Percentiles rank a stretch among this genome's conserved stretches.
Conservation (phyloP, 2,113 vertebrate species). For the Saguinus midas region DNA sequence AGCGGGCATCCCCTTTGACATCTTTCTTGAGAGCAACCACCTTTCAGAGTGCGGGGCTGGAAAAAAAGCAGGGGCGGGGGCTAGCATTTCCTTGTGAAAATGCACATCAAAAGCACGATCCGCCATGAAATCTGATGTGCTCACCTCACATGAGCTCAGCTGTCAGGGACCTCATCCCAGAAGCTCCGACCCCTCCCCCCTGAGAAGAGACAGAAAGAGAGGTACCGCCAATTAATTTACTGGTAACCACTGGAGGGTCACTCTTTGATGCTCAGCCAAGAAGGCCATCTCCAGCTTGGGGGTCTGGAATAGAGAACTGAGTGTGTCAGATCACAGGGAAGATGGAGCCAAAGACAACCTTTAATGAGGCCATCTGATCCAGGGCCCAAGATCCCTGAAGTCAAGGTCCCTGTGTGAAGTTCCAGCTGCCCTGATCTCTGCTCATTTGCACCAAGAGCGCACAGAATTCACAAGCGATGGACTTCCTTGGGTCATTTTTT, state of each 20-base stretch:
- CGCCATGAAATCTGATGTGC: not conserved
- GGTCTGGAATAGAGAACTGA: not conserved
- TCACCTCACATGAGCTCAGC: not conserved
- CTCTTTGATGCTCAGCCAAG: no score
- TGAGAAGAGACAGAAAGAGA: not conserved
- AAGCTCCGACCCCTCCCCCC: not conserved
- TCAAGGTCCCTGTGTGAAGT: not conserved
- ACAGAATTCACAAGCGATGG: not conserved
- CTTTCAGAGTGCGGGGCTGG: not conserved
- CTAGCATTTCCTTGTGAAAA: not conserved
- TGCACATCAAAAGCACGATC: accelerated
- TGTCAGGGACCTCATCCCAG: not conserved
- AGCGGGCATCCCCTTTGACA: accelerated
- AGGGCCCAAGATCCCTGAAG: not conserved
- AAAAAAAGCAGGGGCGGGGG: not conserved
- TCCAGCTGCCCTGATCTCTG: not conserved
- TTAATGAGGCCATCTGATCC: not conserved
- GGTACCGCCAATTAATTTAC: not conserved
- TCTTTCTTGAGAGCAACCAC: not conserved
- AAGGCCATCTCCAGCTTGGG: not conserved
- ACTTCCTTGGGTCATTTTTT: not conserved
- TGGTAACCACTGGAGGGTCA: not conserved
- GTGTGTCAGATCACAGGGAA: not conserved
- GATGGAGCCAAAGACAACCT: no score
- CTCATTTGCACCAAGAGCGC: not conserved